Evolutionary conservation across 2,888 invertebrate species (phyloP), one percentile per base, ranked within the genome.

Genomic region (Malthinus seriepunctatus): DNA sequence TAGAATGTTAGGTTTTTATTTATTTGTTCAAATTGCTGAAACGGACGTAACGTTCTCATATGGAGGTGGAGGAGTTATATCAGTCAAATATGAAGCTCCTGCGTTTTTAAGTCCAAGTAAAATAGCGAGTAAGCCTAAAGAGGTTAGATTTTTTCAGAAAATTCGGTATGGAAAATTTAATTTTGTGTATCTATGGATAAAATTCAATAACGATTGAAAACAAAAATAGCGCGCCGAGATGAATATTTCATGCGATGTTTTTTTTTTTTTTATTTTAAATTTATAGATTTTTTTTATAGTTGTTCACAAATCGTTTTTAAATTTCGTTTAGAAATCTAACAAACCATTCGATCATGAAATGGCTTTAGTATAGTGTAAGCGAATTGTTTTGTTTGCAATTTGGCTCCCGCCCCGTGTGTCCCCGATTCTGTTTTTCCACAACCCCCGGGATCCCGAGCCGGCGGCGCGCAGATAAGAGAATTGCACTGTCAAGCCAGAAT

Each of bases 401-500:
- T 76, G 74, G 74, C 67, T 67, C 66, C 67, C 69, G 69, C 69
- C 67, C 66, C 66, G 64, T 62, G 63, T 64, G 64, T 65, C 77
- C 80, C 79, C 78, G 82, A 74, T 73, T 71, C 74, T 74, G 77
- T 77, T 77, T 77, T 77, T 76, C 76, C 81, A 81, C 82, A 81
- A 81, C 78, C 76, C 79, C 71, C 71, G 73, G 74, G 74, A 73
- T 71, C 72, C 75, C 71, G 72, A 74, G 82, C 82, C 82, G 82
- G 82, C 81, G 81, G 82, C 80, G 80, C 80, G 81, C 80, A 87
- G 89, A 89, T 89, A 89, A 89, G 88, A 88, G 89, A 90, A 90
- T 89, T 90, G 89, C 88, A 88, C 89, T 89, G 89, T 89, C 89
- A 89, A 86, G 85, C 87, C 87, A 82, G 88, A 88, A 90, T 90